These are phyloP conservation scores for Eristalis tenax DNA, from an alignment of 2,888 invertebrate genomes.

Conservation along the genomic window DNA sequence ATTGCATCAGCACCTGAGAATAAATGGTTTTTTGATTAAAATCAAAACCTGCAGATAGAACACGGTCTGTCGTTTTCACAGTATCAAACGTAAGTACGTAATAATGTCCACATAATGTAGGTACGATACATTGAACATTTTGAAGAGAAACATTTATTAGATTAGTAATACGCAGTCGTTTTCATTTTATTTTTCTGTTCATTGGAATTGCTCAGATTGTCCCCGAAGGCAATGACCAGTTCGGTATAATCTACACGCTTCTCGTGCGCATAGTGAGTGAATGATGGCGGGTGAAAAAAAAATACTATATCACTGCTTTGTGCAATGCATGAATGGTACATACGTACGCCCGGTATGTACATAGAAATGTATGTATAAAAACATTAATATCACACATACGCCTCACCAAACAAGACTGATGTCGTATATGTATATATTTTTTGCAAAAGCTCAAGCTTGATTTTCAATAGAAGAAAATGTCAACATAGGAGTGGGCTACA, in stretches of 20 bases:
- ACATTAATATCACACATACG: not conserved
- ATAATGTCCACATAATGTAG: too few species aligned
- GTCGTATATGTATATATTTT: not conserved
- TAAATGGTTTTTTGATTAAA: slow-evolving; percentile 31
- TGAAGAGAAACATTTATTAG: slow-evolving; percentile 54
- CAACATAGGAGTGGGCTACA: slow-evolving; percentile 63
- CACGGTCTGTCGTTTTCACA: not conserved
- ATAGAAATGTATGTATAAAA: not conserved
- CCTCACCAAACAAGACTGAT: slow-evolving; percentile 6
- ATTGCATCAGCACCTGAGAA: not conserved
- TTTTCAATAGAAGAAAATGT: slow-evolving; percentile 60
- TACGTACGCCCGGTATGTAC: not conserved
- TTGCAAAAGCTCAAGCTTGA: slow-evolving; percentile 53
- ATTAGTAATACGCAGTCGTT: slow-evolving; percentile 48
- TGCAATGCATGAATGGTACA: slow-evolving; percentile 34
- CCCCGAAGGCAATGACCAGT: slow-evolving; percentile 70
- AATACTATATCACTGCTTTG: not conserved
- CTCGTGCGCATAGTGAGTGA: slow-evolving; percentile 29
- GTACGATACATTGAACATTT: slow-evolving; percentile 3
- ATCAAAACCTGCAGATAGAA: slow-evolving; percentile 14
- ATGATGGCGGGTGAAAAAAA: slow-evolving; percentile 46
- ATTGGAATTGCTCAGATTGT: slow-evolving; percentile 51
- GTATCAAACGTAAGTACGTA: slow-evolving; percentile 3
- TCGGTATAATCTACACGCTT: slow-evolving; percentile 66
- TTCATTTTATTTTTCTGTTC: slow-evolving; percentile 30